Conservation (phyloP, 37 sponge, comb jelly and placozoan genomes). For the Tethya wilhelma region DNA sequence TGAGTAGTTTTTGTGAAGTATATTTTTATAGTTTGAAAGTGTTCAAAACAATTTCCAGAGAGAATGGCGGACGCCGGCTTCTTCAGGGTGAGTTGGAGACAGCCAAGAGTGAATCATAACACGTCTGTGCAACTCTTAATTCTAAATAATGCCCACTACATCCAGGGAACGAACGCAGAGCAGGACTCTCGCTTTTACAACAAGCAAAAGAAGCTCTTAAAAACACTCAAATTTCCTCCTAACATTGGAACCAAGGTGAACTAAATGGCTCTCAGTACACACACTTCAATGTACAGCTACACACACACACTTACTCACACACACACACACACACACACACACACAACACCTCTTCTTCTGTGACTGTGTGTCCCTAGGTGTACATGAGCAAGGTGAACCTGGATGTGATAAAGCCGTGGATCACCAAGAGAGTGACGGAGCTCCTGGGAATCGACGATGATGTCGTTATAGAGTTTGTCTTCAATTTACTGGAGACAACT, state of each 20-base stretch:
- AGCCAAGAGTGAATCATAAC: too few relatives aligned
- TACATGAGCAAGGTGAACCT: conserved; percentile 94
- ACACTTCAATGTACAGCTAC: not conserved
- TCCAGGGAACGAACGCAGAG: conserved; percentile 89
- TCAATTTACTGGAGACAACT: conserved; percentile 88
- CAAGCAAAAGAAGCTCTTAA: conserved; percentile 92
- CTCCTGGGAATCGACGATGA: conserved; percentile 93
- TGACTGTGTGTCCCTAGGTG: conserved; percentile 37
- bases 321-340: not conserved
- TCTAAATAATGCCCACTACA: not conserved
- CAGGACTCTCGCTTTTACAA: conserved; percentile 95
- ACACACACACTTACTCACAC: not conserved
- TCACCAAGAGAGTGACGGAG: conserved; percentile 76
- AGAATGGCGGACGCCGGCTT: conserved; percentile 87
- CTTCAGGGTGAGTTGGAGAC: conserved; percentile 71
- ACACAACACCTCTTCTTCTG: not conserved
- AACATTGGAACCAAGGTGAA: conserved; percentile 84
- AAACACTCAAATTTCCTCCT: conserved; percentile 84
- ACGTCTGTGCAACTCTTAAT: not conserved
- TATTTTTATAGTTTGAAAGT: too few relatives aligned
- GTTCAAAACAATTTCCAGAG: too few relatives aligned
- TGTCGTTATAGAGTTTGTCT: conserved; percentile 92
- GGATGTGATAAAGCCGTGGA: conserved; percentile 96
- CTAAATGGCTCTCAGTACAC: not conserved
- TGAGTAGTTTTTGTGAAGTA: too few relatives aligned